Base-by-base conservation (phyloP, 2,113 vertebrate genomes). In the Camelus bactrianus region DNA sequence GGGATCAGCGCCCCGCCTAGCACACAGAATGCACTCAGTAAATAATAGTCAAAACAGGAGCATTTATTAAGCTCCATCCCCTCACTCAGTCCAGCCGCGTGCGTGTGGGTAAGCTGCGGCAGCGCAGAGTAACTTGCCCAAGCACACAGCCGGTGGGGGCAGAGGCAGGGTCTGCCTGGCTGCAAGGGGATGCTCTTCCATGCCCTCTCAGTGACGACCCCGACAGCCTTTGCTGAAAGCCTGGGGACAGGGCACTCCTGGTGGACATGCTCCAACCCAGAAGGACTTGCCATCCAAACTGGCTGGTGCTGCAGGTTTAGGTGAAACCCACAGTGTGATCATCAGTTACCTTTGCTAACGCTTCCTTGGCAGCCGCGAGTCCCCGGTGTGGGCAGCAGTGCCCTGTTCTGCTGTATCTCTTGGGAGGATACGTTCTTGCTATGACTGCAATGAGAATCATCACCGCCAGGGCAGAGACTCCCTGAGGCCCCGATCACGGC, bases 331-430 rank as follows among this genome's bases (percentile, higher is more conserved):
- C 22, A 14, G 30, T 12, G 15, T 2, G 26, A 52, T 15, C 32
- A 12, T 2, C 26, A 7, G 62, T 14, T 22, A 24, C 26, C 22
- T 67, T 6, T 46, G 26, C 6, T 8, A 35, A 5, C 20, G 20
- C 62, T 13, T n/a, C 38, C 80, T 67, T 38, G 8, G 22, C 13
- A 35, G 12, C 1, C 2, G 0, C 58, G 6, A 24, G 22, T 17
- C 32, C n/a, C 46, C 88, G 0, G 8, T 2, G 32, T 12, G 58
- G 58, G n/a, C 64, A 4, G 64, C 70, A 28, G 64, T 26, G 4
- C 22, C 0, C 1, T 4, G 3, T 8, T 46, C 88, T 42, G 1
- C 83, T 10, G 0, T 0, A 8, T 11, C 32, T 12, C n/a, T 30
- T 14, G 4, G 19, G 22, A 62, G 0, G 30, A 42, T 0, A 28